Conservation (phyloP, 1,140 invertebrate species). For the Antheraea pernyi region DNA sequence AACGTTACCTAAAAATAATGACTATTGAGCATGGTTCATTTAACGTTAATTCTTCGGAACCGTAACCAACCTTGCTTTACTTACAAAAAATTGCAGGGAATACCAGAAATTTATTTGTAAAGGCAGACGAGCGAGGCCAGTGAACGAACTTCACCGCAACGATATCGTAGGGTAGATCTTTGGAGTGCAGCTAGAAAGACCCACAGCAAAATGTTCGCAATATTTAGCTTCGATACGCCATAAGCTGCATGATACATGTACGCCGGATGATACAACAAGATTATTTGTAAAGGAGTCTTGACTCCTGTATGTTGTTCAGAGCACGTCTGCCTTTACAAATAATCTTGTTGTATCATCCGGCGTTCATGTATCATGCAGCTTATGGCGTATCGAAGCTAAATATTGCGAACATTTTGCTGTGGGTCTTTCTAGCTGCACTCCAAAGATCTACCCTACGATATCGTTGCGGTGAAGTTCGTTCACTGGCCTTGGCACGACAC, state of each 20-base stretch:
- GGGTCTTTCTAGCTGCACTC: slow-evolving; percentile 85
- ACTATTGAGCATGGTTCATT: too few species aligned
- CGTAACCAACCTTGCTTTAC: too few species aligned
- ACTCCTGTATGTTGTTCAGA: too few species aligned
- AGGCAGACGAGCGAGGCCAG: too few species aligned
- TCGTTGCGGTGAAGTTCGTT: slow-evolving; percentile 88
- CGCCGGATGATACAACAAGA: too few species aligned
- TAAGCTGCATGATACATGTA: slow-evolving; percentile 87
- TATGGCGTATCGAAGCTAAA: slow-evolving; percentile 82
- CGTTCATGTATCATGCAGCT: slow-evolving; percentile 86
- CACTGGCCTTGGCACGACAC: slow-evolving; percentile 94
- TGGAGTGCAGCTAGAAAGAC: slow-evolving; percentile 85
- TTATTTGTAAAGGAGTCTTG: too few species aligned
- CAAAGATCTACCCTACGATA: slow-evolving; percentile 91
- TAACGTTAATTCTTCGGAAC: too few species aligned
- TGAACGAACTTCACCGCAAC: slow-evolving; percentile 89
- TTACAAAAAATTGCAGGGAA: too few species aligned
- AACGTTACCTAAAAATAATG: too few species aligned
- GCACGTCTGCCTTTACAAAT: too few species aligned
- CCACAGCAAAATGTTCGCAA: slow-evolving; percentile 87
- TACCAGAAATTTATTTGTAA: too few species aligned
- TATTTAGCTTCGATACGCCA: slow-evolving; percentile 83
- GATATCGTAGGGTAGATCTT: slow-evolving; percentile 91
- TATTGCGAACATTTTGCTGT: slow-evolving; percentile 88
- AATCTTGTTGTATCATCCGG: too few species aligned